Evolutionary conservation across 2,888 invertebrate genomes (phyloP), one percentile per base, ranked within the genome.

Genomic region (Hoplodrina ambigua): DNA sequence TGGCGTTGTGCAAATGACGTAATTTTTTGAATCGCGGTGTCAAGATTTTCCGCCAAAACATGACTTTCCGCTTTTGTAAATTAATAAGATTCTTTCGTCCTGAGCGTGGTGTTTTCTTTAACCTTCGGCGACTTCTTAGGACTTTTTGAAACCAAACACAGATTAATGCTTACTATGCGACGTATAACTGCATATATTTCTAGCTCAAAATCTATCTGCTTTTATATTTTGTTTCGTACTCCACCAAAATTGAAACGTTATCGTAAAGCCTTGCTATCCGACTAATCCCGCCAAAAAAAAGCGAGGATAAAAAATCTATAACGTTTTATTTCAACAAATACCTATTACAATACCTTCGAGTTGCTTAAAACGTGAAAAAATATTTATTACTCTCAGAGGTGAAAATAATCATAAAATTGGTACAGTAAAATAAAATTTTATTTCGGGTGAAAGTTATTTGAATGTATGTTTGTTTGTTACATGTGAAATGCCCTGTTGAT

Each of bases 201-300:
- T n/a, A 20, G 0, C 15, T 10, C 10, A 49, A 10, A n/a, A 15
- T 15, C 0, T n/a, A 37, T 50, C n/a, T 1, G 17, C 17, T 20
- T 65, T 25, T n/a, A 37, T 17, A 46, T 46, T 17, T 30, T 66
- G n/a, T 15, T 33, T 30, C 55, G 2, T 19, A 56, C 25, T 49
- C 8, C 6, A 49, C 7, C 13, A n/a, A 50, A 25, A 41, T 50
- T 56, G 20, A 54, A 37, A 46, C 17, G 15, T 25, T n/a, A 68
- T 17, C 7, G 5, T 46, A 67, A 41, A 54, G 41, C 30, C 54
- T 25, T 15, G 41, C 50, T 66, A 49, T 37, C 30, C 56, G 17
- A 10, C 33, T 78, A 68, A 73, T 78, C 67, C 58, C 25, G 11
- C 19, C 20, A 46, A 68, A 70, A 56, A 55, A 70, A 73, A 74